Evolutionary conservation across 2,797 vertebrate species (phyloP), one percentile per base, ranked within the genome.

Genomic region (Podarcis lilfordi): DNA sequence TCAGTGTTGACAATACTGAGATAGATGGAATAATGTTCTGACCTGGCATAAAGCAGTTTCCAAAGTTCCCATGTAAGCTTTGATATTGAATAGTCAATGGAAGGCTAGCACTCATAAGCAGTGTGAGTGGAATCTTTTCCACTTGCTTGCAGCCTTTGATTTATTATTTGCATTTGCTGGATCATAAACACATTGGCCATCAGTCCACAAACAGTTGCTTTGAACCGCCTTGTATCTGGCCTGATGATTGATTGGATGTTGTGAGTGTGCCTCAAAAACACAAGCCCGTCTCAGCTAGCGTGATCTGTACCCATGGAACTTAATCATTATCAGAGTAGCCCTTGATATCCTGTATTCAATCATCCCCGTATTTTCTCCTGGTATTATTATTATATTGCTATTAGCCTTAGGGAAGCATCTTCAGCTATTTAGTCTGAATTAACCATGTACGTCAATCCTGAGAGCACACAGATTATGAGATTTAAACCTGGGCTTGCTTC

Each of bases 361-460:
- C 96, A 97, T 94, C 91, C 93, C 92, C 69, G 93, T 90, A 96
- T 94, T 97, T 96, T 97, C 91, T 95, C 93, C 88, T 93, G 86
- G 96, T 97, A 94, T 79, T 93, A 95, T 94, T 95, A 93, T 95
- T 93, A 83, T 97, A 95, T 78, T 94, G 95, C 94, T 95, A 92
- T 95, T 94, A 86, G 94, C 95, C 93, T 91, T 89, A 87, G 96
- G 96, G 95, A 95, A 94, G 93, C 95, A 94, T 96, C 95, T 96
- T 96, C 96, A 92, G 68, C 55, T 92, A 91, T 96, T 96, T 95
- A 96, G 95, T 97, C 94, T 96, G 94, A 97, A 97, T 97, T 96
- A 97, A 96, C 91, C 82, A 43, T 82, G 78, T 84, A 69, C 85
- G 86, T 92, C 89, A 78, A 93, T 96, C 91, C 82, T 89, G 81